A percentile compares a stretch with the other conserved stretches of the same genome.
Evolutionary conservation across 2,888 invertebrate species (phyloP).

Genomic region (Drosophila peninsularis): DNA sequence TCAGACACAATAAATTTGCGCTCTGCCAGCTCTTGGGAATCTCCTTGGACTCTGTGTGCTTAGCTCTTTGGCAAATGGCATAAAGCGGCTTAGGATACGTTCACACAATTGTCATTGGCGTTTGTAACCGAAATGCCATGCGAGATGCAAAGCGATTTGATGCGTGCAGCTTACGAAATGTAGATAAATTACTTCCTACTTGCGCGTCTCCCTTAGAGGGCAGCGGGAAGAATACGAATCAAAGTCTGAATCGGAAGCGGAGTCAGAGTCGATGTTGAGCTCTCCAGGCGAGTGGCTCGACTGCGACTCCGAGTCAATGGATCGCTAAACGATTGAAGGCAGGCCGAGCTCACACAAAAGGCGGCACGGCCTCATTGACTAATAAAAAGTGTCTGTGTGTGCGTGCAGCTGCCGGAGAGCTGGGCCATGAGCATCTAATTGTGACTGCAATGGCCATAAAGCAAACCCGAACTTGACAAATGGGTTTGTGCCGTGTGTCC

Average conservation of each 20-base stretch:
- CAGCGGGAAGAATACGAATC: conserved; percentile 15
- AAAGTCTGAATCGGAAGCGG: not conserved
- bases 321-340: conserved; percentile 57
- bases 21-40: not conserved
- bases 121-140: conserved; percentile 13
- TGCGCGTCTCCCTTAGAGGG: conserved; percentile 28
- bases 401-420: conserved; percentile 34
- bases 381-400: conserved; percentile 49
- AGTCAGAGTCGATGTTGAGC: conserved; percentile 32
- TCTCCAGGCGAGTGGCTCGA: conserved; percentile 36
- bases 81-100: conserved; percentile 57
- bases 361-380: conserved; percentile 62
- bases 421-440: conserved; percentile 59
- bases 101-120: conserved; percentile 47
- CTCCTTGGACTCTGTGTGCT: not conserved
- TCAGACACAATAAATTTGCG: not conserved
- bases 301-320: conserved; percentile 41
- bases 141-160: conserved; percentile 53
- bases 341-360: conserved; percentile 43
- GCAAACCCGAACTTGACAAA: conserved; percentile 68
- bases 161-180: conserved; percentile 48
- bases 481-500: conserved; percentile 60
- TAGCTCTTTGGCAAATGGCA: conserved; percentile 29
- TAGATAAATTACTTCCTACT: conserved; percentile 71
- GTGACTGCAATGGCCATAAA: conserved; percentile 48